These are phyloP conservation scores for Prionace glauca DNA, from an alignment of 2,797 vertebrate genomes.

Conservation along the genomic window DNA sequence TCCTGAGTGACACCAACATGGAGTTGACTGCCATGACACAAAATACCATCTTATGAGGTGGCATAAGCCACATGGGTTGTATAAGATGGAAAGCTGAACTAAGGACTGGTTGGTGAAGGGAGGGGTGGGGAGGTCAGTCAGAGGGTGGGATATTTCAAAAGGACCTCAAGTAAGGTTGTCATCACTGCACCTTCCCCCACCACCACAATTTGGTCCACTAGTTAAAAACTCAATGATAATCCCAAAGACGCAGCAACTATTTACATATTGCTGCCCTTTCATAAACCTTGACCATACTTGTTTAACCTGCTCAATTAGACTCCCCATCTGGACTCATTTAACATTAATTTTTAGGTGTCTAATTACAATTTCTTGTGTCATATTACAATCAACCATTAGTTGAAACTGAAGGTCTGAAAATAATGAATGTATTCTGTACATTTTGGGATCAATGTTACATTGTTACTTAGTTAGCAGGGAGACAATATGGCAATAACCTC, in stretches of 20 bases:
- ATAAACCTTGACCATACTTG: not conserved
- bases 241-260: not conserved
- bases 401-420: not conserved
- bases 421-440: not conserved
- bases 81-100: not conserved
- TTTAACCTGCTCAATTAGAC: not conserved
- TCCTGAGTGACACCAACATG: not conserved
- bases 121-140: no score
- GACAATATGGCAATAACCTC: not conserved
- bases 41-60: not conserved
- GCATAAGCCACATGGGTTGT: not conserved
- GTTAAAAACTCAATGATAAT: not conserved
- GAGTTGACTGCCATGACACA: not conserved
- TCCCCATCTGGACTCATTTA: not conserved
- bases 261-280: not conserved
- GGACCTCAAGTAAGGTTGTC: not conserved
- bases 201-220: not conserved
- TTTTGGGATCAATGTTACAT: not conserved
- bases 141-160: not conserved
- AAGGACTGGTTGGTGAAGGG: not conserved
- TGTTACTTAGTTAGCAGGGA: not conserved
- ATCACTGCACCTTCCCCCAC: no score
- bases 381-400: not conserved
- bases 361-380: slow-evolving; percentile 1
- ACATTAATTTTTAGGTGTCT: not conserved